phyloP scores from a whole-genome alignment of 2,113 vertebrate species.

The Mobula hypostoma region DNA sequence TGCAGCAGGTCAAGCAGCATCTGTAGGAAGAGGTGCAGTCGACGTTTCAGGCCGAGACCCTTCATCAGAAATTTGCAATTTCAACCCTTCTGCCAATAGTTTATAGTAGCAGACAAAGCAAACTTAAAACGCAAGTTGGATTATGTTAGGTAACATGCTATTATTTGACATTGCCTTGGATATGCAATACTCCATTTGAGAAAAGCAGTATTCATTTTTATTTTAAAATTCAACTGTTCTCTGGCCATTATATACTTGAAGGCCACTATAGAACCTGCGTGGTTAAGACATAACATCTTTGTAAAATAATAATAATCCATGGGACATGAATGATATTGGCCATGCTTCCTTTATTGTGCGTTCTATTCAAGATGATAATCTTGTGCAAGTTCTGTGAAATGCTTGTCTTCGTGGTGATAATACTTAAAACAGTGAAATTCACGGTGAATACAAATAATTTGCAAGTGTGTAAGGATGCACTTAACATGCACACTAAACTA shows the following conservation, averaged over 20 bases:
- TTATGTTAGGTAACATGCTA: neutral
- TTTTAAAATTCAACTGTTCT: neutral
- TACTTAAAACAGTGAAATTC: neutral
- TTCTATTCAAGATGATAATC: neutral
- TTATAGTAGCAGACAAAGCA: neutral
- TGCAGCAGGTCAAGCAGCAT: too few relatives aligned
- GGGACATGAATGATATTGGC: neutral
- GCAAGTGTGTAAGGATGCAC: neutral
- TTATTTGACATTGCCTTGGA: neutral
- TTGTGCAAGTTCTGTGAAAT: neutral
- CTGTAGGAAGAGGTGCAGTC: too few relatives aligned
- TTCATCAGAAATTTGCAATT: too few relatives aligned
- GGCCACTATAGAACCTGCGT: neutral
- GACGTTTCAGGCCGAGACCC: too few relatives aligned
- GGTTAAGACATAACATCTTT: neutral
- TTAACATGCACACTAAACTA: neutral
- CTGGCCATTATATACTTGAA: neutral
- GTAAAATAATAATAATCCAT: neutral
- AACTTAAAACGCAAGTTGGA: neutral
- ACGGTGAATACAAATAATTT: neutral
- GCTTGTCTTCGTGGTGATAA: neutral
- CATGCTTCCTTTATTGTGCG: neutral
- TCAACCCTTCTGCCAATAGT: neutral
- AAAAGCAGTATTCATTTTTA: neutral
- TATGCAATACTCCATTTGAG: neutral